Evolutionary conservation across 1,140 invertebrate species (phyloP).

Genomic region (Hyphantria cunea): DNA sequence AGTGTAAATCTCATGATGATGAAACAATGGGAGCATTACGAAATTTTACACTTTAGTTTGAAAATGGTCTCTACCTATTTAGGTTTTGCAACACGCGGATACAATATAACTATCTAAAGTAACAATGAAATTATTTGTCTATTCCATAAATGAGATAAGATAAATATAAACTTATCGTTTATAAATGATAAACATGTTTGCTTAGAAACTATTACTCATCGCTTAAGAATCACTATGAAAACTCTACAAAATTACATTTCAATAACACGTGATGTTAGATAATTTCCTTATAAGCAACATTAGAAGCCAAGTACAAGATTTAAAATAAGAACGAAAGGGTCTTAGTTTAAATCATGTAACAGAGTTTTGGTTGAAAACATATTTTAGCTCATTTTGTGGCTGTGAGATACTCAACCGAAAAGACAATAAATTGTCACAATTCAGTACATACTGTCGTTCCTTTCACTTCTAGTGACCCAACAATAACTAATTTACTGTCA

Average conservation of each 20-base stretch:
- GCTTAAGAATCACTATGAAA: slow-evolving; percentile 3
- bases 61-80: too few species aligned
- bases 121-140: slow-evolving; percentile 30
- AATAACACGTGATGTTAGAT: background rate
- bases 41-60: too few species aligned
- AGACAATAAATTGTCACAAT: slow-evolving; percentile 35
- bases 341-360: slow-evolving; percentile 35
- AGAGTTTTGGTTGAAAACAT: slow-evolving; percentile 40
- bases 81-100: too few species aligned
- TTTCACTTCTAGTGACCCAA: slow-evolving; percentile 46
- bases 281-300: slow-evolving; percentile 7
- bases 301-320: slow-evolving; percentile 38
- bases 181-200: slow-evolving; percentile 28
- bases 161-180: slow-evolving; percentile 27
- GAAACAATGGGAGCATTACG: too few species aligned
- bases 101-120: too few species aligned
- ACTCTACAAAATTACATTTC: slow-evolving; percentile 6
- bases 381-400: slow-evolving; percentile 23
- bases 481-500: slow-evolving; percentile 42
- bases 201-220: slow-evolving; percentile 31
- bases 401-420: slow-evolving; percentile 16
- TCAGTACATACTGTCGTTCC: slow-evolving; percentile 33
- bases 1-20: too few species aligned
- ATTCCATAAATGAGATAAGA: slow-evolving; percentile 37
- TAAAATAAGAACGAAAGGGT: slow-evolving; percentile 61